Conservation (phyloP, 2,888 invertebrate species). For the Seira ritae region DNA sequence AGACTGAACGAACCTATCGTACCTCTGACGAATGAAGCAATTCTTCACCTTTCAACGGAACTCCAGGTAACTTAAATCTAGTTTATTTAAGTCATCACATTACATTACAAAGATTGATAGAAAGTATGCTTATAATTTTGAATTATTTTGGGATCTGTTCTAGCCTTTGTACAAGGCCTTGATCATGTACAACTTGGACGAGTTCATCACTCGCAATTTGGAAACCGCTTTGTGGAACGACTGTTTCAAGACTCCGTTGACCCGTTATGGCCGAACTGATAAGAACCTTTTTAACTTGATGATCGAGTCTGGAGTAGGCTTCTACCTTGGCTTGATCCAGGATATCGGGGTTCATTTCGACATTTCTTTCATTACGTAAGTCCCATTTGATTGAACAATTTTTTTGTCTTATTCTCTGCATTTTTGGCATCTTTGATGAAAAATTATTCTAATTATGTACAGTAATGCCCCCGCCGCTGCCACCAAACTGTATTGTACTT, state of each 20-base stretch:
- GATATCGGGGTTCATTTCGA: constrained; percentile 73
- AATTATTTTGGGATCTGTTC: background rate
- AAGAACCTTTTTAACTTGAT: constrained; percentile 70
- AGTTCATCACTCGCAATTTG: constrained; percentile 64
- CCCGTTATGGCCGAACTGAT: constrained; percentile 70
- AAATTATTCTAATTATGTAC: constrained; percentile 37
- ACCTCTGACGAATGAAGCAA: constrained; percentile 69
- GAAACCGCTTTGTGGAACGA: constrained; percentile 72
- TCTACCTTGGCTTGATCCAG: constrained; percentile 72
- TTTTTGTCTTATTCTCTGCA: background rate
- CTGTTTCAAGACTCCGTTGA: constrained; percentile 73
- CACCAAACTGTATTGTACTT: constrained; percentile 67
- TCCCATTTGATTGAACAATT: background rate
- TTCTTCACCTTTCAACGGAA: constrained; percentile 67
- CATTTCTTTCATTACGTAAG: constrained; percentile 72
- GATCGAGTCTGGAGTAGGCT: constrained; percentile 73
- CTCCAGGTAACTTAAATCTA: constrained; percentile 63
- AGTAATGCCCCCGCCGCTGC: constrained; percentile 74
- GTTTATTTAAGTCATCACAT: background rate
- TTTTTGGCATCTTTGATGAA: no score
- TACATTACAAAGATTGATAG: background rate
- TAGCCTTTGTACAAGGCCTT: constrained; percentile 71
- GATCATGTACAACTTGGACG: constrained; percentile 71
- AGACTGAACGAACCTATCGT: constrained; percentile 69
- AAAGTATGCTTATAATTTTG: background rate